Percentiles rank a stretch among this genome's conserved stretches.
phyloP scores from a whole-genome alignment of 2,888 invertebrate genomes.

The Limnephilus marmoratus region DNA sequence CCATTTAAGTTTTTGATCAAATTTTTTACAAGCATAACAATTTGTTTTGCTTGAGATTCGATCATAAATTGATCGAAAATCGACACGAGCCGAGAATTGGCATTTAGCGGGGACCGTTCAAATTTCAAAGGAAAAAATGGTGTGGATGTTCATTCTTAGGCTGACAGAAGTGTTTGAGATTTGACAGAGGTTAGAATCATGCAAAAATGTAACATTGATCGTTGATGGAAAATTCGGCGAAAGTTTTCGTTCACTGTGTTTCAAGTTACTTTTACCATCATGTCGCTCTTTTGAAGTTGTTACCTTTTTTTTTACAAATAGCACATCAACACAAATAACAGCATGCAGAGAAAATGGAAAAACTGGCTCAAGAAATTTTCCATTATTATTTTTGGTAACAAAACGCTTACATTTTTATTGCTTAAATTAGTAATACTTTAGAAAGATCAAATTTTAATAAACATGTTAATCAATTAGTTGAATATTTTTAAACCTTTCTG shows the following conservation, averaged over 20 bases:
- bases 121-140: neutral
- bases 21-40: no score
- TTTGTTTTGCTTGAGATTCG: no score
- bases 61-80: neutral
- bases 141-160: neutral
- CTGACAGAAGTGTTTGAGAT: neutral
- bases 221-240: neutral
- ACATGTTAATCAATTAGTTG: neutral
- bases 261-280: neutral
- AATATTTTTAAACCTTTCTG: neutral
- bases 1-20: neutral
- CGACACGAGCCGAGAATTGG: neutral
- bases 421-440: neutral
- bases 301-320: neutral
- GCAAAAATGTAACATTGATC: neutral
- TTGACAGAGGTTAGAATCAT: neutral
- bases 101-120: neutral
- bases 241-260: no score
- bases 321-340: neutral
- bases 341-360: neutral
- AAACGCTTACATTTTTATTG: neutral
- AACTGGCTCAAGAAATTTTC: neutral
- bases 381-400: neutral
- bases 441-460: neutral
- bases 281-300: neutral